A percentile compares a stretch with the other conserved stretches of the same genome.
phyloP scores from a whole-genome alignment of 2,797 vertebrate species.

The Spondyliosoma cantharus region DNA sequence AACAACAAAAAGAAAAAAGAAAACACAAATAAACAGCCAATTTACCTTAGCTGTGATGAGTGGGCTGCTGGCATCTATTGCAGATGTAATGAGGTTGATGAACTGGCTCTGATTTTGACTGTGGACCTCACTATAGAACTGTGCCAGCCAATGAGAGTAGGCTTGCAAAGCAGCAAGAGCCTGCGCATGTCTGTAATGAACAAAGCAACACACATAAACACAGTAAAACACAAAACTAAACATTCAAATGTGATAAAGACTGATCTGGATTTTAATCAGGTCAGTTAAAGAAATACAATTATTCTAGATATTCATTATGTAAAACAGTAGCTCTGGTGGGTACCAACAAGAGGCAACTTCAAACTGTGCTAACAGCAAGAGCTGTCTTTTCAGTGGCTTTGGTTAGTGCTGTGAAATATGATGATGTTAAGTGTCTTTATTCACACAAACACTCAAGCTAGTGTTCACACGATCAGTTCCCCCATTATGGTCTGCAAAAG shows the following conservation, averaged over 20 bases:
- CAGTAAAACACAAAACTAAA: slow-evolving; percentile 4
- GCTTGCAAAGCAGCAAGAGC: slow-evolving; percentile 96
- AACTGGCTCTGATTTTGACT: slow-evolving; percentile 92
- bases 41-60: slow-evolving; percentile 84
- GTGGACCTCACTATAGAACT: slow-evolving; percentile 95
- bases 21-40: too few relatives aligned
- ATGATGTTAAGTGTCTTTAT: not conserved
- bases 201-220: slow-evolving; percentile 13
- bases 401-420: not conserved
- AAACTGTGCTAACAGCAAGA: not conserved
- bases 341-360: not conserved
- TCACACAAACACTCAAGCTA: slow-evolving; percentile 7
- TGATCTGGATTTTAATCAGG: not conserved
- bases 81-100: slow-evolving; percentile 92
- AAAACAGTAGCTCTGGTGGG: not conserved
- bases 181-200: slow-evolving; percentile 89
- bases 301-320: not conserved
- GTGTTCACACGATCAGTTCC: not conserved
- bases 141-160: slow-evolving; percentile 96
- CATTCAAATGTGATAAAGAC: not conserved
- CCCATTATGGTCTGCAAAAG: not conserved
- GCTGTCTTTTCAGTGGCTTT: slow-evolving; percentile 2
- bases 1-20: too few relatives aligned
- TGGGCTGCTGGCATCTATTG: slow-evolving; percentile 92
- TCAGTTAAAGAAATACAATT: not conserved